These are phyloP conservation scores for Caerostris darwini DNA, from an alignment of 1,140 invertebrate genomes.

Conservation along the genomic window DNA sequence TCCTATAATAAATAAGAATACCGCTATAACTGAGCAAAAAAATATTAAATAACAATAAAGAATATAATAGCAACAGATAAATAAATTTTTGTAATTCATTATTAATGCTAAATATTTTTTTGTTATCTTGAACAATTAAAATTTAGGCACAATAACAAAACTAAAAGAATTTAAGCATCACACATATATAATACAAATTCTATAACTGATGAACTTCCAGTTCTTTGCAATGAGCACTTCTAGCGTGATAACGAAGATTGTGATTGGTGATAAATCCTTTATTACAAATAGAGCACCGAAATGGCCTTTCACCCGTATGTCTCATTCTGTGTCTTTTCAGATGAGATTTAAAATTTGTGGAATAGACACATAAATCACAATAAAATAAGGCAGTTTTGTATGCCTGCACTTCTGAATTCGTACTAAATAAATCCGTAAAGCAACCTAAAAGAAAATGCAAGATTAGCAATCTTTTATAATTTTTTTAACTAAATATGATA, in stretches of 20 bases:
- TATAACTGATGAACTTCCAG: background rate
- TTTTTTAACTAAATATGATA: background rate
- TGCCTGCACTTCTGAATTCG: background rate
- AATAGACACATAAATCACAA: constrained; percentile 47
- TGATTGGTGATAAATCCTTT: constrained; percentile 51
- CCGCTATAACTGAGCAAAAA: too few species aligned
- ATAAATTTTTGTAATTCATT: too few species aligned
- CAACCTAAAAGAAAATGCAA: background rate
- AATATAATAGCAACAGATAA: too few species aligned
- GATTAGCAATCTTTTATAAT: background rate
- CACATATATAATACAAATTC: background rate
- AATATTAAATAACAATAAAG: too few species aligned
- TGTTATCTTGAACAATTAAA: too few species aligned
- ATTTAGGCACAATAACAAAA: too few species aligned
- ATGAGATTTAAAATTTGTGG: constrained; percentile 32
- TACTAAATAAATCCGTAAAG: background rate
- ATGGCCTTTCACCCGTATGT: constrained; percentile 80
- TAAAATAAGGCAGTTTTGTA: constrained; percentile 5
- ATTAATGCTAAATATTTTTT: too few species aligned
- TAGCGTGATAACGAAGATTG: constrained; percentile 45
- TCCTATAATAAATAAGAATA: too few species aligned
- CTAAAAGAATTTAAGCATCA: background rate
- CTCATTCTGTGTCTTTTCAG: constrained; percentile 50
- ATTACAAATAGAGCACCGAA: constrained; percentile 73
- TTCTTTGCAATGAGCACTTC: background rate